A percentile compares a stretch with the other conserved stretches of the same genome.
phyloP scores from a whole-genome alignment of 2,888 invertebrate genomes.

The Pachydiplax longipennis region DNA sequence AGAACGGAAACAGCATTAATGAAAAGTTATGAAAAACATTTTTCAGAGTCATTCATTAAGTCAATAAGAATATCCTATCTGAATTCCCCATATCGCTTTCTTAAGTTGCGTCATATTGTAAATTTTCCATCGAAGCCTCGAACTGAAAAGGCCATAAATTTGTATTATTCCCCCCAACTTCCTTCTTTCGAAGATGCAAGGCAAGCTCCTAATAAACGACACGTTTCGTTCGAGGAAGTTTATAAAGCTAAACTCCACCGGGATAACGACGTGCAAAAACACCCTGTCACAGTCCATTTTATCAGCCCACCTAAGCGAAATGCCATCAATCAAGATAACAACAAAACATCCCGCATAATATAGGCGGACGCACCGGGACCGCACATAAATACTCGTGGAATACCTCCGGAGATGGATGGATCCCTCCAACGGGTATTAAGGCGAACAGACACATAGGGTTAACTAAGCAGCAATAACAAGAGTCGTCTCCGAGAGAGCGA shows the following conservation, averaged over 20 bases:
- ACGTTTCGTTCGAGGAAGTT: background rate
- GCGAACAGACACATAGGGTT: background rate
- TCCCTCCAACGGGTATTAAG: background rate
- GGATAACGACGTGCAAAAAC: background rate
- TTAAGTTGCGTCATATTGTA: no score
- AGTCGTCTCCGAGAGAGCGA: background rate
- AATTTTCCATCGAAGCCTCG: no score
- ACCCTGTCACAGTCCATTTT: background rate
- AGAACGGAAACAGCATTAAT: no score
- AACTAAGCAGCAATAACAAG: background rate
- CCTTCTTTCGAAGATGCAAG: background rate
- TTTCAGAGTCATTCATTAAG: no score
- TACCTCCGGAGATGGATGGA: background rate
- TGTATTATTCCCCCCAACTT: background rate
- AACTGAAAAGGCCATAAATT: no score
- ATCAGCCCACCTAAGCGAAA: background rate
- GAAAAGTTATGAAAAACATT: no score
- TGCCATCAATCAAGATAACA: background rate
- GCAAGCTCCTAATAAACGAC: background rate
- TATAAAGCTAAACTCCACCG: background rate
- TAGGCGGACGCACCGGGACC: background rate
- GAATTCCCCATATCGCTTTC: no score
- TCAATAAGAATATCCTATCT: no score
- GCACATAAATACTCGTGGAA: background rate
- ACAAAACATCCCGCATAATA: background rate